Base-by-base conservation (phyloP, 2,888 invertebrate genomes). In the Aporophyla nigra region DNA sequence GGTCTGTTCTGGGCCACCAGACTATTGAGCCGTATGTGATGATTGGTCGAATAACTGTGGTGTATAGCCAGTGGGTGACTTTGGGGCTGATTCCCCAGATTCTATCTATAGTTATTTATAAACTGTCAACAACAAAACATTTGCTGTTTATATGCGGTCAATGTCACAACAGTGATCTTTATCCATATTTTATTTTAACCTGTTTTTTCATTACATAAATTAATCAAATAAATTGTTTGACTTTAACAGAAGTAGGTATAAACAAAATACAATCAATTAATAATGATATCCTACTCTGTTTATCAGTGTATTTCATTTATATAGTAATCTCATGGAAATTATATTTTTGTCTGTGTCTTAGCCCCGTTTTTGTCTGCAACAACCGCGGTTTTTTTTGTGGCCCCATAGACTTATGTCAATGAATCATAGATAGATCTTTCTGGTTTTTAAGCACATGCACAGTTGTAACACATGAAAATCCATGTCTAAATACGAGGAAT, bases 391-490 rank as follows among this genome's bases (percentile, higher is more conserved):
- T 49, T 73, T 74, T 77, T 70, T 62, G 5, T 5, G 33, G 27
- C 21, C 63, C 14, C 33, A 2, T 27, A 2, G 6, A 12, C 54
- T 71, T 51, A 78, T 71, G 63, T 63, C 71, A 58, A 58, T 51
- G 4, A 61, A 12, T 14, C 21, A 9, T 27, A 51, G 0, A 1
- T 62, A 40, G 16, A 73, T 46, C 33, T 21, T 49, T 54, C 16
- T 27, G 19, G 12, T 43, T 65, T 63, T 33, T 56, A 19, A 46
- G 7, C 40, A n/a, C 27, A 78, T 51, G 27, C 24, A 16, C 5
- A 14, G 2, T 19, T 16, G 33, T 43, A 56, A 16, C 16, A n/a
- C 58, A 65, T 53, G 43, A 53, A 63, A 67, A 67, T 46, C n/a
- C 51, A n/a, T 62, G 24, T 33, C 1, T 14, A 43, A 14, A 24